These are phyloP conservation scores for Stichopus chloronotus DNA, from an alignment of 35 echinoderm and acorn worm genomes.

Conservation along the genomic window DNA sequence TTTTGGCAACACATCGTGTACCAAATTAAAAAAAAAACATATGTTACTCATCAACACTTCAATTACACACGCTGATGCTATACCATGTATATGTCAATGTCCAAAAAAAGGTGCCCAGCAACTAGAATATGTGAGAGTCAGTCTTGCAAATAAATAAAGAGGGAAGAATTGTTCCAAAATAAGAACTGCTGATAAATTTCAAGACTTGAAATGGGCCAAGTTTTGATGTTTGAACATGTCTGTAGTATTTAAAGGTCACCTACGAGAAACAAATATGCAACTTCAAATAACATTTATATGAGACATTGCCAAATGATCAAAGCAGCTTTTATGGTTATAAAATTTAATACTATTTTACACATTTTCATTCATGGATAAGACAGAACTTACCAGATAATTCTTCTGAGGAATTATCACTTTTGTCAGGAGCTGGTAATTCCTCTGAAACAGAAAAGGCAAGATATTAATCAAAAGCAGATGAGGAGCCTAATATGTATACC, in stretches of 20 bases:
- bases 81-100: no score
- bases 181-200: no score
- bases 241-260: constrained; percentile 16
- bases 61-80: no score
- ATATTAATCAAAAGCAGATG: constrained; percentile 3
- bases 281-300: neutral
- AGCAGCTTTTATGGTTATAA: neutral
- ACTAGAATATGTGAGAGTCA: no score
- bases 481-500: neutral
- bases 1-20: no score
- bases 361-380: neutral
- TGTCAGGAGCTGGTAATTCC: constrained; percentile 1
- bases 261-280: neutral
- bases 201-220: neutral
- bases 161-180: no score
- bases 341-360: neutral
- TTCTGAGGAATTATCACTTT: constrained; percentile 7
- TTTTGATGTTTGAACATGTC: neutral
- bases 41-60: no score
- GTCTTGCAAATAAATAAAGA: no score
- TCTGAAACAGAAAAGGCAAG: constrained; percentile 2
- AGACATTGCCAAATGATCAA: neutral
- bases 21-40: no score
- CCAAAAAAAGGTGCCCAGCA: no score
- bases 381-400: neutral